These are phyloP conservation scores for Apamea crenata DNA, from an alignment of 2,888 invertebrate genomes.

Conservation along the genomic window DNA sequence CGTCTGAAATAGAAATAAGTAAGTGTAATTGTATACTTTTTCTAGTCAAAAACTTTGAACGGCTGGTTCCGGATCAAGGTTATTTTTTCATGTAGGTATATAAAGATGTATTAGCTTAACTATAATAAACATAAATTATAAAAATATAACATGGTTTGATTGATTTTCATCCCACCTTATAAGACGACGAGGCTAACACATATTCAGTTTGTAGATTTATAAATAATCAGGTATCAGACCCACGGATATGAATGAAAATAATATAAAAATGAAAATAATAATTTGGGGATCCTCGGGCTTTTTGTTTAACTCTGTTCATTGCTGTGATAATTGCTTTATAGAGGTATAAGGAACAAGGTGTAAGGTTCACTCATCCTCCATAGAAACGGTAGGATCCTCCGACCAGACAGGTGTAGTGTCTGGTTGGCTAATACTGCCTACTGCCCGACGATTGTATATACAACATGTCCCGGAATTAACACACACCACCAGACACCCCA, in stretches of 20 bases:
- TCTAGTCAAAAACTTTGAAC: conserved; percentile 51
- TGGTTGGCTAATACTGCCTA: neutral
- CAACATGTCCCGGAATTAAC: no score
- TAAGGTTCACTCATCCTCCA: neutral
- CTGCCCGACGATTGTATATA: no score
- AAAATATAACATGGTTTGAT: conserved; percentile 8
- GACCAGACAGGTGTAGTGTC: neutral
- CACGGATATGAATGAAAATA: neutral
- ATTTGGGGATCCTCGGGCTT: neutral
- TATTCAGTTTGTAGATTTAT: neutral
- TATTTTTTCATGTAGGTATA: conserved; percentile 12
- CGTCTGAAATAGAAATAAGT: conserved; percentile 43
- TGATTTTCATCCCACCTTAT: neutral
- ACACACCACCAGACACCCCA: no score
- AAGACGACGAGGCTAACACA: neutral
- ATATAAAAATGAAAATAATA: neutral
- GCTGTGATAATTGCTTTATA: neutral
- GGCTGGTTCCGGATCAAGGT: conserved; percentile 50
- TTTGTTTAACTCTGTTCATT: neutral
- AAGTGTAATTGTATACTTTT: conserved; percentile 19
- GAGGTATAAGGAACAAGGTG: neutral
- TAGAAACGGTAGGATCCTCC: neutral
- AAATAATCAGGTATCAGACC: neutral
- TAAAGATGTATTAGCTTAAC: conserved; percentile 31
- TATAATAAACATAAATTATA: conserved; percentile 4